Conservation (phyloP, 2,888 invertebrate species). For the Neocrepidodera transversa region DNA sequence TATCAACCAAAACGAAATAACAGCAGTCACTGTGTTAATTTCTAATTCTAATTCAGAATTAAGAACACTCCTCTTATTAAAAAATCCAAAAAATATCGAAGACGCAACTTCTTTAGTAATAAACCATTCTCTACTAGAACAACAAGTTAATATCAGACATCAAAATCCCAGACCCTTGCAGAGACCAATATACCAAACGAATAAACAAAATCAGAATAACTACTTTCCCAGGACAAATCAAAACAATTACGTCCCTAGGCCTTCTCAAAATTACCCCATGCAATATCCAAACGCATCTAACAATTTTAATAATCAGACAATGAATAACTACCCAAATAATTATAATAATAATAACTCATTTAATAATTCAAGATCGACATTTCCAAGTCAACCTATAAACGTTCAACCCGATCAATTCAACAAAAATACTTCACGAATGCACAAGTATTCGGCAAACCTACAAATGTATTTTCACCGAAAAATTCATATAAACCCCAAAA, state of each 20-base stretch:
- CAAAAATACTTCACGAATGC: conserved; percentile 17
- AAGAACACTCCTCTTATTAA: not conserved
- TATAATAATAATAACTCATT: not conserved
- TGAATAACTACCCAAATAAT: not conserved
- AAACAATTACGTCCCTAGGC: not conserved
- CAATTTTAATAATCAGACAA: not conserved
- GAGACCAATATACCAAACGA: not conserved
- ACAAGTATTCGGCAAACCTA: conserved; percentile 28
- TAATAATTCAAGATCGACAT: not conserved
- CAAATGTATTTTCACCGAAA: conserved; percentile 27
- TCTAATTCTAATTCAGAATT: conserved; percentile 9
- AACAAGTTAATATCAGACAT: conserved; percentile 4
- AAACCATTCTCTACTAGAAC: conserved; percentile 10
- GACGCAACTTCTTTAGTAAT: conserved; percentile 4
- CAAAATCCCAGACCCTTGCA: not conserved
- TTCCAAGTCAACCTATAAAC: conserved; percentile 31
- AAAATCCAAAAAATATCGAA: not conserved
- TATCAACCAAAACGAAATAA: conserved; percentile 13
- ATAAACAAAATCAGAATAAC: not conserved
- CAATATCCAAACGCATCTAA: not conserved
- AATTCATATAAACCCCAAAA: conserved; percentile 28
- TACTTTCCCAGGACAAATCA: not conserved
- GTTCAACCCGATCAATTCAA: conserved; percentile 26
- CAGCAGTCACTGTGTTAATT: conserved; percentile 2
- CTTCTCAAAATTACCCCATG: not conserved